Evolutionary conservation across 2,113 vertebrate species (phyloP).

Genomic region (Turnix velox): DNA sequence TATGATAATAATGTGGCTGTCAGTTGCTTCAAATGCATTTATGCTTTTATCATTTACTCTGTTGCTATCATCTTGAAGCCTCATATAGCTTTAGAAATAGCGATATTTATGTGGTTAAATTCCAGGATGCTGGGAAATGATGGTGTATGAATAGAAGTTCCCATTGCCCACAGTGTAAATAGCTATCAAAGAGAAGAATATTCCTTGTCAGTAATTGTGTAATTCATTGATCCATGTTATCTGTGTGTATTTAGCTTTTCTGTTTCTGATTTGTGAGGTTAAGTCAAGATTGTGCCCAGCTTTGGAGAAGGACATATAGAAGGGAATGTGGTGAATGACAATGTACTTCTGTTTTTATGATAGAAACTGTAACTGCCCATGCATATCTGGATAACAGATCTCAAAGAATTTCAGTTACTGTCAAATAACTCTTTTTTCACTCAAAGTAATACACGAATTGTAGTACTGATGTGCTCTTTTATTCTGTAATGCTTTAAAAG

Average conservation of each 20-base stretch:
- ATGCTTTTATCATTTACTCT: not conserved
- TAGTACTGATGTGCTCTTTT: not conserved
- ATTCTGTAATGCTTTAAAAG: not conserved
- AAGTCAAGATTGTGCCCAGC: not conserved
- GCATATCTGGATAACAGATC: not conserved
- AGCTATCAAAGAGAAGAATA: not conserved
- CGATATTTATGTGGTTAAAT: not conserved
- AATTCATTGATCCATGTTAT: not conserved
- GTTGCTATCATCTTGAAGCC: not conserved
- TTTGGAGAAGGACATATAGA: not conserved
- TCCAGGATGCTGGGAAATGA: not conserved
- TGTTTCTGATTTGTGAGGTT: accelerated
- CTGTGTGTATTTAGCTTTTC: not conserved
- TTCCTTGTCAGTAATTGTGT: not conserved
- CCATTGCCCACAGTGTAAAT: not conserved
- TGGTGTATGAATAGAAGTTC: not conserved
- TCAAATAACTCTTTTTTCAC: not conserved
- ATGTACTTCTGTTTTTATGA: not conserved
- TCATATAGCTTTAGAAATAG: not conserved
- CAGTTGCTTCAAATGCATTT: not conserved
- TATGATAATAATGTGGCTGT: not conserved
- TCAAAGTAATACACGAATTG: not conserved
- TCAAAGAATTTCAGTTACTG: not conserved
- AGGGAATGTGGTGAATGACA: not conserved
- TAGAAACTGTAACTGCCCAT: not conserved